Conservation (phyloP, 2,888 invertebrate species). For the Tipula confusa region DNA sequence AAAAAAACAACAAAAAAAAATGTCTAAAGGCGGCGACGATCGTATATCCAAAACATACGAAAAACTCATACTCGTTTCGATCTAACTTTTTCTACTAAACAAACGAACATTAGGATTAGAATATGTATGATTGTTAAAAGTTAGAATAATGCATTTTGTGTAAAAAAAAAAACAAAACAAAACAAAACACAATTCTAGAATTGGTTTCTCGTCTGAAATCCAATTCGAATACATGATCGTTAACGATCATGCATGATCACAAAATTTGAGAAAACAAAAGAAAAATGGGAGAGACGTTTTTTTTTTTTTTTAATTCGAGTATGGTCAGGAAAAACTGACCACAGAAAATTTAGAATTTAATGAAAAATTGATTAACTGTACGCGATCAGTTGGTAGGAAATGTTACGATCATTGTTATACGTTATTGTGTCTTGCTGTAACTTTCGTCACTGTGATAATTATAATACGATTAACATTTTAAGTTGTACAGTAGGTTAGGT, state of each 20-base stretch:
- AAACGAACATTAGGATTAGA: not conserved
- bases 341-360: not conserved
- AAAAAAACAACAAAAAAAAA: too few relatives aligned
- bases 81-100: too few relatives aligned
- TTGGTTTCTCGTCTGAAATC: not conserved
- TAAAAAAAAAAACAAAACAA: not conserved
- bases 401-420: not conserved
- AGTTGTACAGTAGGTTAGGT: not conserved
- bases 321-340: slow-evolving; percentile 30
- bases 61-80: not conserved
- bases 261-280: not conserved
- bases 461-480: not conserved
- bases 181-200: not conserved
- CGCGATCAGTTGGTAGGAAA: not conserved
- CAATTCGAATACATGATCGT: slow-evolving; percentile 20
- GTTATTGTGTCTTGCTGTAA: not conserved
- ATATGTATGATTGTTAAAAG: too few relatives aligned
- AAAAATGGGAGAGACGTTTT: not conserved
- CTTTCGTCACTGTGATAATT: not conserved
- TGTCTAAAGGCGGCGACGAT: not conserved
- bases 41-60: not conserved
- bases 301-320: not conserved
- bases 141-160: not conserved
- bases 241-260: slow-evolving; percentile 13
- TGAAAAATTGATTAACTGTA: slow-evolving; percentile 1